phyloP scores from a whole-genome alignment of 2,888 invertebrate genomes.

The Koerneria pararmatus region DNA sequence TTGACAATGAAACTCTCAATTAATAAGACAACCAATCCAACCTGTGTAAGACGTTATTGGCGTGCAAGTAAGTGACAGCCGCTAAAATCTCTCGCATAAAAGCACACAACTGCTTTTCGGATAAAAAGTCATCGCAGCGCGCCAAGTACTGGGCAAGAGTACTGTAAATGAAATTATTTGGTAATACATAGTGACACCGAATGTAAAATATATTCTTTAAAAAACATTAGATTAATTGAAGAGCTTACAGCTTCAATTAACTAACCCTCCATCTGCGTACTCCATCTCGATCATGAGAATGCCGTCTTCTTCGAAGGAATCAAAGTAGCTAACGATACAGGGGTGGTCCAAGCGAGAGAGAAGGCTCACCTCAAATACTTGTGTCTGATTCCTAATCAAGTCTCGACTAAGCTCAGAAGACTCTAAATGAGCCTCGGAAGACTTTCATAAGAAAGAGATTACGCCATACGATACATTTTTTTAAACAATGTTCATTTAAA shows the following conservation, averaged over 20 bases:
- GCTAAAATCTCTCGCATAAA: slow-evolving; percentile 68
- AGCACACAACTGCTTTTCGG: slow-evolving; percentile 63
- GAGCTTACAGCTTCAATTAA: too few relatives aligned
- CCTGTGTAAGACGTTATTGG: slow-evolving; percentile 68
- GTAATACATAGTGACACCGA: too few relatives aligned
- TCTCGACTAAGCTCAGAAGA: too few relatives aligned
- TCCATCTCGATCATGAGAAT: slow-evolving; percentile 75
- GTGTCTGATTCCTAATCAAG: too few relatives aligned
- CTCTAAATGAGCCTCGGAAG: too few relatives aligned
- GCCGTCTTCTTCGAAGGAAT: slow-evolving; percentile 73
- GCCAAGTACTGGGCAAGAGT: slow-evolving; percentile 70
- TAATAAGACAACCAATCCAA: slow-evolving; percentile 29
- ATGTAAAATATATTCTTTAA: too few relatives aligned
- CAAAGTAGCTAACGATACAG: slow-evolving; percentile 73
- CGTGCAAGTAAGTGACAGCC: slow-evolving; percentile 73
- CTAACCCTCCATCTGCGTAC: slow-evolving; percentile 72
- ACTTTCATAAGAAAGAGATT: too few relatives aligned
- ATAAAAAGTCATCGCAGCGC: slow-evolving; percentile 65
- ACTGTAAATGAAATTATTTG: slow-evolving; percentile 48
- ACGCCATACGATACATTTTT: too few relatives aligned
- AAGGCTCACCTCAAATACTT: slow-evolving; percentile 65
- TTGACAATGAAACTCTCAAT: background rate
- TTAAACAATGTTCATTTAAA: too few relatives aligned
- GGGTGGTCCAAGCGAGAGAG: slow-evolving; percentile 73
- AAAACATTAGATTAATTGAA: too few relatives aligned